Evolutionary conservation across 1,140 invertebrate genomes (phyloP).

Genomic region (Philaenus spumarius): DNA sequence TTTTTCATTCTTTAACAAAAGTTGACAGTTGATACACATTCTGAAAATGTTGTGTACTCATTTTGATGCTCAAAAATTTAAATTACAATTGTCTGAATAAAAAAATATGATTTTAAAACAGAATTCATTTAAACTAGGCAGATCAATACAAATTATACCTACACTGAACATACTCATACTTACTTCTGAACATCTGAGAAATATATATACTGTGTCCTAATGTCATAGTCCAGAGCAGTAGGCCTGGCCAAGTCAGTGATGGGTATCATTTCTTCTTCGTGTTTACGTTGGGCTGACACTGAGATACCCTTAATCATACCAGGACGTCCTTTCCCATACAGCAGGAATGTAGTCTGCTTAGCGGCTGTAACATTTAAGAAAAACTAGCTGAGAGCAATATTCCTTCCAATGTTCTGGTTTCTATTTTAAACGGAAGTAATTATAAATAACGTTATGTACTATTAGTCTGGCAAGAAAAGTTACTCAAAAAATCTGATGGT

Average conservation of each 20-base stretch:
- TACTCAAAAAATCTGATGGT: no score
- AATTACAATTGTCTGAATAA: no score
- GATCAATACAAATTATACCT: not conserved
- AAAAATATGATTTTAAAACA: not conserved
- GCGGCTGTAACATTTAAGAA: conserved; percentile 43
- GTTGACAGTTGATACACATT: no score
- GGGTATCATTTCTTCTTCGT: conserved; percentile 55
- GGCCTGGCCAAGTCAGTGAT: conserved; percentile 55
- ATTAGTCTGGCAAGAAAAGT: no score
- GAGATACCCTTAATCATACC: conserved; percentile 56
- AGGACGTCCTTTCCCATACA: conserved; percentile 54
- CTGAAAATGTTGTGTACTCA: no score
- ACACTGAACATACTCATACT: conserved; percentile 7
- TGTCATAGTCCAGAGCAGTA: conserved; percentile 61
- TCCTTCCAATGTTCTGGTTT: no score
- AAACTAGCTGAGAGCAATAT: no score
- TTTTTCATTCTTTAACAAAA: no score
- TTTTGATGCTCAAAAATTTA: no score
- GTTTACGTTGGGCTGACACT: conserved; percentile 34
- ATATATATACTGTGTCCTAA: conserved; percentile 55
- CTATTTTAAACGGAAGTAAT: no score
- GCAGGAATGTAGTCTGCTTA: conserved; percentile 48
- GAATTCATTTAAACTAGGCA: not conserved
- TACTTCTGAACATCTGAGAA: conserved; percentile 50
- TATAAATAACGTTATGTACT: no score